These are phyloP conservation scores for Rhyacophila brunnea DNA, from an alignment of 1,140 invertebrate species.

Conservation along the genomic window DNA sequence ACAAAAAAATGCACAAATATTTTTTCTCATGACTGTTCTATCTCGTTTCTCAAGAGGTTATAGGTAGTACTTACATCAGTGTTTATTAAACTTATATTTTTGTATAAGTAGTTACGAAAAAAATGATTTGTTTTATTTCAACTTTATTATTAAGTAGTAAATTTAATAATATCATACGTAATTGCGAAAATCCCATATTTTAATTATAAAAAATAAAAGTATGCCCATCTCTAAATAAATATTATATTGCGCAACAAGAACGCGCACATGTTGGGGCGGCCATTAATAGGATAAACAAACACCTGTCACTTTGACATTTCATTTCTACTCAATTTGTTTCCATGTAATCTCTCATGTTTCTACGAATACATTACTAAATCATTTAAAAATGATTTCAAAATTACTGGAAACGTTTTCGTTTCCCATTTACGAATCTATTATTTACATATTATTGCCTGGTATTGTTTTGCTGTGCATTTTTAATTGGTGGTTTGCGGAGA, in stretches of 20 bases:
- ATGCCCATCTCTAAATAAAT: too few relatives aligned
- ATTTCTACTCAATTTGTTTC: too few relatives aligned
- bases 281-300: slow-evolving; percentile 14
- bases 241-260: neutral
- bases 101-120: neutral
- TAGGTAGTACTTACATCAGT: too few relatives aligned
- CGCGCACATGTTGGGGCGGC: too few relatives aligned
- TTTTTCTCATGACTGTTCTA: too few relatives aligned
- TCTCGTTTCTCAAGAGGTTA: too few relatives aligned
- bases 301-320: slow-evolving; percentile 19
- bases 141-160: neutral
- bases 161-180: neutral
- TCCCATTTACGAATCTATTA: slow-evolving; percentile 2
- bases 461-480: slow-evolving; percentile 7
- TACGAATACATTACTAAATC: neutral
- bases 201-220: neutral
- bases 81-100: too few relatives aligned
- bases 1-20: too few relatives aligned
- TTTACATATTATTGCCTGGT: slow-evolving; percentile 18
- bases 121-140: neutral
- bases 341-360: too few relatives aligned
- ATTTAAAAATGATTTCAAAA: neutral
- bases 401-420: neutral
- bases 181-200: neutral
- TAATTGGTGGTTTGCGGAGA: slow-evolving; percentile 28